Conservation (phyloP, 2,888 invertebrate genomes). For the Criorhina ranunculi region DNA sequence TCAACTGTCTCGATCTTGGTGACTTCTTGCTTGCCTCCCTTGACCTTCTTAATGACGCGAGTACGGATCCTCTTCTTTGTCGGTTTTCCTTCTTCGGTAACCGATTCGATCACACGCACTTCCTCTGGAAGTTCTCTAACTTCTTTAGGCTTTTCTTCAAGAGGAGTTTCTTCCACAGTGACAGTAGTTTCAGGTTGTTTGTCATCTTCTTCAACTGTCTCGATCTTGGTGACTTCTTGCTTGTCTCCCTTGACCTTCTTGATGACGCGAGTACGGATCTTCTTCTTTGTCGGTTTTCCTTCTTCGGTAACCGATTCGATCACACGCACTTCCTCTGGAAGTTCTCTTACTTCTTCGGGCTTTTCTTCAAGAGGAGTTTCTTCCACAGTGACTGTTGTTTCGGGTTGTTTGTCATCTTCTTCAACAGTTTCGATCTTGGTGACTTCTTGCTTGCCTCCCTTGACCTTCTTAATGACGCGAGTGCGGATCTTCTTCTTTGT, state of each 20-base stretch:
- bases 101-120: neutral
- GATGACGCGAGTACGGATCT: conserved; percentile 84
- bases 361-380: conserved; percentile 20
- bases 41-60: conserved; percentile 31
- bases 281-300: conserved; percentile 54
- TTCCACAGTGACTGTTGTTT: conserved; percentile 27
- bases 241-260: conserved; percentile 83
- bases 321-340: conserved; percentile 17
- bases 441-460: conserved; percentile 26
- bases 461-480: conserved; percentile 3
- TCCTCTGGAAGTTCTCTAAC: conserved; percentile 22
- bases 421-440: conserved; percentile 27
- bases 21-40: conserved; percentile 46
- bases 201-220: conserved; percentile 85
- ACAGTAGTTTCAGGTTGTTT: conserved; percentile 81
- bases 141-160: conserved; percentile 21
- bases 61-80: conserved; percentile 40
- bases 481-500: conserved; percentile 25
- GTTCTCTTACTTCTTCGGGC: conserved; percentile 75
- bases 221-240: conserved; percentile 84
- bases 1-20: conserved; percentile 41
- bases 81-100: conserved; percentile 38
- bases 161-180: neutral
- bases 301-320: conserved; percentile 15
- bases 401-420: conserved; percentile 21